Evolutionary conservation across 1,140 invertebrate genomes (phyloP), one percentile per base, ranked within the genome.

Genomic region (Drosophila nikananu): DNA sequence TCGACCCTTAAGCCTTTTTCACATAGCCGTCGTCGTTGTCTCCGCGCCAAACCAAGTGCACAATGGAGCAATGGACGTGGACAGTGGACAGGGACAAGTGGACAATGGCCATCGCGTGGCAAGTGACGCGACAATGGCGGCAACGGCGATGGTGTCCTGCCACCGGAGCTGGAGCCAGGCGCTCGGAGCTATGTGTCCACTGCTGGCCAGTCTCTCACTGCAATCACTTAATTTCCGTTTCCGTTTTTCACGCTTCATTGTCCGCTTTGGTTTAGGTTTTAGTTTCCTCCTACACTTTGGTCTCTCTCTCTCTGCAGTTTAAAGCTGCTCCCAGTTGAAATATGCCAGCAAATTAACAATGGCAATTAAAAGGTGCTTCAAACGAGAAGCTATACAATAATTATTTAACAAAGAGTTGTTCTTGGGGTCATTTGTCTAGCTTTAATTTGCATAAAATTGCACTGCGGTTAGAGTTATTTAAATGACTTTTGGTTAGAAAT

Each of bases 151-250:
- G 61, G 44, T 52, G 44, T 52, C 66, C 66, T 68, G 75, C 75
- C 60, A 60, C 80, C 32, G 64, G 67, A 57, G 52, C 75, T 58
- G 51, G 46, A 49, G 58, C 63, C 37, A 19, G n/a, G 12, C 17
- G 49, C 49, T 30, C 10, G 37, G 39, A 37, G 39, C 63, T 23
- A 37, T 25, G 19, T 32, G 25, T 64, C 49, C 63, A 54, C 44
- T 49, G 61, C 37, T 62, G 68, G 42, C 39, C 74, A 64, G 67
- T 52, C 68, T 32, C 57, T 32, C 57, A 42, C 55, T 63, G 83
- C 83, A 83, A 64, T 83, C 81, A 78, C 78, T 89, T 90, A 84
- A 89, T 84, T 86, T 86, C 81, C 78, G 79, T 72, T 87, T 90
- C 70, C 81, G 68, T 64, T 81, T 70, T 84, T 81, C 83, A 78